Base-by-base conservation (phyloP, 2,888 invertebrate genomes). In the Escarpia spicata region DNA sequence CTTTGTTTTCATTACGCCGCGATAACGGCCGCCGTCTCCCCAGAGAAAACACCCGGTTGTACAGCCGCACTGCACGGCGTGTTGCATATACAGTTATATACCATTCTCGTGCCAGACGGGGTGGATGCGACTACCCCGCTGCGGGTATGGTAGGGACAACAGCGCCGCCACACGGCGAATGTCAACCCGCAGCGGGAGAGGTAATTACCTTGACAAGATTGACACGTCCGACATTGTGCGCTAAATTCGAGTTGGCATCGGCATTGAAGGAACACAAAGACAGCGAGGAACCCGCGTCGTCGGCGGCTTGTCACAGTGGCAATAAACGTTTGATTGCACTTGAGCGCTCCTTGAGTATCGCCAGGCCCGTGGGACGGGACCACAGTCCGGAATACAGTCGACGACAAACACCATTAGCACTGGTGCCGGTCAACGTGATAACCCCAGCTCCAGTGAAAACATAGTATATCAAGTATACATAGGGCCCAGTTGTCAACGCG, bases 161-260 rank as follows among this genome's bases (percentile, higher is more conserved):
- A 26, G 75, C 75, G 75, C 75, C 75, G 75, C 75, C 75, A 75
- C 75, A 75, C 75, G 75, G 75, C 75, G 75, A 75, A 75, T 75
- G 75, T 75, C 75, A 75, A 75, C 75, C 75, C 75, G 3, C 75
- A 75, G 75, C 75, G 75, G 75, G 75, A 26, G 75, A 75, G 75
- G 75, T 75, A 75, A 75, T 75, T 75, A 75, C 75, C 75, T 26
- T 75, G 75, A 75, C 75, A 75, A 75, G 75, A 75, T 75, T 75
- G 75, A 75, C 75, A 75, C 75, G 75, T 75, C 75, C 26, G 26
- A n/a, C 75, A 75, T 75, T 75, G 26, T 75, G 75, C 75, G 75
- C 75, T 75, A 75, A 75, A 75, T 75, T 75, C 75, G 75, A 75
- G 75, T 75, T 75, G 75, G 75, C 75, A 75, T 75, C 75, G 75